These are phyloP conservation scores for Argentina silus DNA, from an alignment of 2,797 vertebrate genomes.

Conservation along the genomic window DNA sequence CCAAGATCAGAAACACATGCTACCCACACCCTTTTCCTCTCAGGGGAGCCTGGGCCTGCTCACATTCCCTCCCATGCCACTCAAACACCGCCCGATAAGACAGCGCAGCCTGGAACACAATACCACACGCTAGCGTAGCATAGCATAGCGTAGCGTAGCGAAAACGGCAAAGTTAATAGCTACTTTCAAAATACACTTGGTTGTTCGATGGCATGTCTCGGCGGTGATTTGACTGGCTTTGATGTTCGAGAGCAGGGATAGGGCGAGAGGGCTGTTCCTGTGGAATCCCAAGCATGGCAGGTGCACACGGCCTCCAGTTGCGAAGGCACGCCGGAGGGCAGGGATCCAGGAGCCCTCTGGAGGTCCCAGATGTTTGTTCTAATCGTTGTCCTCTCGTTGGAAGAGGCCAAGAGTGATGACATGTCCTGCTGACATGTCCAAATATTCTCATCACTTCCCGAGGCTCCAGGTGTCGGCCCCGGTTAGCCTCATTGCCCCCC, in stretches of 20 bases:
- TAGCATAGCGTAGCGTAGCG: not conserved
- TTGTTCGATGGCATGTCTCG: too few relatives aligned
- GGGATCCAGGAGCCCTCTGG: conserved; percentile 24
- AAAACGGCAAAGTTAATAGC: not conserved
- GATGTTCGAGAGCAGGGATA: not conserved
- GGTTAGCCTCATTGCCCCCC: conserved; percentile 60
- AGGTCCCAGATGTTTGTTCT: not conserved
- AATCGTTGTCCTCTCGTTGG: conserved; percentile 38
- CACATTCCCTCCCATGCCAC: conserved; percentile 29
- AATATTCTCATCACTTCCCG: conserved; percentile 62
- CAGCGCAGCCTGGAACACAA: not conserved
- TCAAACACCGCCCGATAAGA: not conserved
- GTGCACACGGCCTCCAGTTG: conserved; percentile 46
- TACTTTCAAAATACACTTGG: too few relatives aligned
- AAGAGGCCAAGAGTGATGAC: conserved; percentile 54
- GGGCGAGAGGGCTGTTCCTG: not conserved
- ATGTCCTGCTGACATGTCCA: conserved; percentile 60
- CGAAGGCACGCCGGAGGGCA: conserved; percentile 36
- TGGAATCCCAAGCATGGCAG: conserved; percentile 32
- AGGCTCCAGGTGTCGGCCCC: conserved; percentile 61
- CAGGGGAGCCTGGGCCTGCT: conserved; percentile 14
- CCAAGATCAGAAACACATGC: conserved; percentile 36
- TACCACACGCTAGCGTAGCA: not conserved
- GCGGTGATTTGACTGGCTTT: not conserved
- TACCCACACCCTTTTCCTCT: conserved; percentile 31